Evolutionary conservation across 2,888 invertebrate species (phyloP), one percentile per base, ranked within the genome.

Genomic region (Hemithea aestivaria): DNA sequence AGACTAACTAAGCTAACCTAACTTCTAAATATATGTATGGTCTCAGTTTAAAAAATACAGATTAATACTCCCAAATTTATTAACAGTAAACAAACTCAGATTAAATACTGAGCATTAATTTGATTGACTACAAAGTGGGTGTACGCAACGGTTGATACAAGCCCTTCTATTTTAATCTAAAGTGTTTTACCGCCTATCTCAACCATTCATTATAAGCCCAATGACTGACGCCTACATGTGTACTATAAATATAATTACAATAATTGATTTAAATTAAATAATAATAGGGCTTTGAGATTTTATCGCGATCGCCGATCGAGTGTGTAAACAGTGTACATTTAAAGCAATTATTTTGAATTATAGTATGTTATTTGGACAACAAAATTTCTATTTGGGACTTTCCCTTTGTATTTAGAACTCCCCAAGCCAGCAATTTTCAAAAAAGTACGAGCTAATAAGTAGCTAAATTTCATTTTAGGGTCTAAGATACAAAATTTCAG

Each of bases 261-360:
- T 83, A 83, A 85, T 85, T 82, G 84, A 82, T 79, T 82, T 81
- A 76, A 83, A 82, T 80, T 72, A 73, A 73, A 75, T 81, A 82
- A 82, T 79, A 62, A 66, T 63, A 65, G 71, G 65, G 62, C 57
- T 53, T 53, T 32, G 40, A 56, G 78, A 75, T 76, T 53, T 58
- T 67, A 77, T 77, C 73, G 61, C 45, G 38, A 54, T 54, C 62
- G 58, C 60, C 48, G 58, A 62, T 65, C 50, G 38, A 59, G 62
- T 68, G 61, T 73, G 73, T 82, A 81, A 80, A 84, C 77, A 80
- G 58, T 54, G 59, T 77, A 66, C 66, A 65, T 66, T 66, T 66
- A 61, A 51, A 54, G 47, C 50, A 45, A 53, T 53, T 39, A 48
- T 48, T 42, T 53, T 42, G 39, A 41, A 35, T 48, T 42, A 38